Percentiles rank a stretch among this genome's conserved stretches.
Evolutionary conservation across 1,140 invertebrate genomes (phyloP).

Genomic region (Meloidogyne floridensis): DNA sequence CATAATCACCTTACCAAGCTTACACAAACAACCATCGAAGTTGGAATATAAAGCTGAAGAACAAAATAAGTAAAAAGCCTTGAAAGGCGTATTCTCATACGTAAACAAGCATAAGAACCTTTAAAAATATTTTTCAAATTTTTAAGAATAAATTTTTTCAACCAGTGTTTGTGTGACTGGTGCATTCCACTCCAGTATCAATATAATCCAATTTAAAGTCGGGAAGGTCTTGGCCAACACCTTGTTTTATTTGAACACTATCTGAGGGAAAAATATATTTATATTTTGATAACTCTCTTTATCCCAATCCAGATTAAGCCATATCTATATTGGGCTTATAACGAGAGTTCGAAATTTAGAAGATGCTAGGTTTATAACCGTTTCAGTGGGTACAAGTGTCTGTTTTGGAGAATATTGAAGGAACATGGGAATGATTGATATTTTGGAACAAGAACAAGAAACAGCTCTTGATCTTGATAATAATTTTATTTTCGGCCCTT

Average conservation of each 20-base stretch:
- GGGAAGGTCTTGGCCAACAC: constrained; percentile 50
- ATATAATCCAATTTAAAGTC: constrained; percentile 52
- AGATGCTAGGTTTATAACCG: no score
- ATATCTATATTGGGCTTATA: no score
- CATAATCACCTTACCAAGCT: constrained; percentile 28
- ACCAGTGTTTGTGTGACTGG: constrained; percentile 56
- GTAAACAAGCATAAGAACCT: constrained; percentile 49
- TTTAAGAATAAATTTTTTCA: constrained; percentile 3
- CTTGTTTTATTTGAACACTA: constrained; percentile 42
- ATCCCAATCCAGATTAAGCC: no score
- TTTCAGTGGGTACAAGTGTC: no score
- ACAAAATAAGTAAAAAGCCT: constrained; percentile 54
- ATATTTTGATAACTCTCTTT: no score
- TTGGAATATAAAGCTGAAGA: constrained; percentile 50
- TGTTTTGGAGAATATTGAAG: no score
- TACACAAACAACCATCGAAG: constrained; percentile 48
- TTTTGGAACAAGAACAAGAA: no score
- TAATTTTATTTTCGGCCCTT: no score
- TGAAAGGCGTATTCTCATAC: constrained; percentile 45
- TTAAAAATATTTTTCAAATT: constrained; percentile 13
- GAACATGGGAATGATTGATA: no score
- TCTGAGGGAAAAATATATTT: no score
- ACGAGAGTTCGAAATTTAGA: no score
- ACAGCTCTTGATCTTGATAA: no score
- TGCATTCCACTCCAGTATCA: constrained; percentile 49